phyloP scores from a whole-genome alignment of 2,113 vertebrate species.

The Egretta garzetta region DNA sequence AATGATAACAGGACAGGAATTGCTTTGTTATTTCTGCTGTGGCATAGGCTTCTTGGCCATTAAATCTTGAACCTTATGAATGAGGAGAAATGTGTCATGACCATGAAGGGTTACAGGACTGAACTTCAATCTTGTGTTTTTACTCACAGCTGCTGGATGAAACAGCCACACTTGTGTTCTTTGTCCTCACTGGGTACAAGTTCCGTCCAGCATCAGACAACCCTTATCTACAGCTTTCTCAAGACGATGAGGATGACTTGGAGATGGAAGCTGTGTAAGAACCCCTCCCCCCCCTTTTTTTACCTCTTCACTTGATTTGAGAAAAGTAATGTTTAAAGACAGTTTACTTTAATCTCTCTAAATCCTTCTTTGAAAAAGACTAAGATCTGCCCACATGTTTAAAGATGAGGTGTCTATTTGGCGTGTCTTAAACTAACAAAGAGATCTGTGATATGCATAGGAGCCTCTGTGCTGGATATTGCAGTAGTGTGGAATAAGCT shows the following conservation, averaged over 20 bases:
- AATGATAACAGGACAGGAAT: background rate
- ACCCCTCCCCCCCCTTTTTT: too few species aligned
- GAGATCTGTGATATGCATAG: background rate
- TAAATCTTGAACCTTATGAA: background rate
- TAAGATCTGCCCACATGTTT: background rate
- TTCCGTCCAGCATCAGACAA: constrained; percentile 88
- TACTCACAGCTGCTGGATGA: constrained; percentile 83
- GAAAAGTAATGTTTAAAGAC: background rate
- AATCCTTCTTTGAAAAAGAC: background rate
- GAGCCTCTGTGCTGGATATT: background rate
- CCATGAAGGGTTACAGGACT: background rate
- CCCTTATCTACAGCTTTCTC: constrained; percentile 87
- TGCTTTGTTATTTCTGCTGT: background rate
- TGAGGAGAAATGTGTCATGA: background rate
- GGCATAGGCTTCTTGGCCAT: background rate
- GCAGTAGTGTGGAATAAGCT: background rate
- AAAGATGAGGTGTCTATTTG: background rate
- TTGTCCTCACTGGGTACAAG: constrained; percentile 87
- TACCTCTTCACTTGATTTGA: background rate
- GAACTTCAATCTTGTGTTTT: background rate
- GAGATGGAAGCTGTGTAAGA: constrained; percentile 90
- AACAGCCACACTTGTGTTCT: constrained; percentile 84
- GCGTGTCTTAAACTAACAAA: background rate
- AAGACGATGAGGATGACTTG: constrained; percentile 84
- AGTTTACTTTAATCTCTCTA: background rate